A percentile compares a stretch with the other conserved stretches of the same genome.
Evolutionary conservation across 2,113 vertebrate species (phyloP).

Genomic region (Ardeotis arabs): DNA sequence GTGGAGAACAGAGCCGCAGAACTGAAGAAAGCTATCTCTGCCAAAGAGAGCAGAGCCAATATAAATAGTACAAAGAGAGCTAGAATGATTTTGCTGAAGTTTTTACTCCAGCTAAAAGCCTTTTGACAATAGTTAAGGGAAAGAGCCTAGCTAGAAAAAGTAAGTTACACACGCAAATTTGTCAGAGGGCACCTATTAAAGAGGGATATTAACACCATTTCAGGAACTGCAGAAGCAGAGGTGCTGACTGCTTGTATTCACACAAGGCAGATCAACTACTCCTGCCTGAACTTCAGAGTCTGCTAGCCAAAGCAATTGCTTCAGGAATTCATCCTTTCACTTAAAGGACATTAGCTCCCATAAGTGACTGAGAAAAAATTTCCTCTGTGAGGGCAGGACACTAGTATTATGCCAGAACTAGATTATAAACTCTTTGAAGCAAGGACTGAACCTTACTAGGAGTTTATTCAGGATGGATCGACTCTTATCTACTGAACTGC

Average conservation of each 20-base stretch:
- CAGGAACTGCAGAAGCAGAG: neutral
- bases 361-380: neutral
- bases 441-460: neutral
- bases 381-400: accelerated
- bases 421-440: neutral
- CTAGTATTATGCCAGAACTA: neutral
- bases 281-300: neutral
- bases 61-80: neutral
- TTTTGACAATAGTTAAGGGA: neutral
- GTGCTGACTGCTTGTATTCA: neutral
- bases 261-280: neutral
- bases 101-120: neutral
- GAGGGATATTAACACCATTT: neutral
- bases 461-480: neutral
- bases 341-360: neutral
- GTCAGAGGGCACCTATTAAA: neutral
- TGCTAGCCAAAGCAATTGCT: neutral
- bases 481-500: neutral
- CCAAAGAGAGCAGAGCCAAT: neutral
- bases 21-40: neutral
- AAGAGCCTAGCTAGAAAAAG: neutral
- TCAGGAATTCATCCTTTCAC: neutral
- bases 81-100: neutral
- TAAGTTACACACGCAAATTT: neutral
- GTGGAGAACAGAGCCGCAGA: neutral